Base-by-base conservation (phyloP, 2,797 vertebrate species). In the Sphenodon punctatus region DNA sequence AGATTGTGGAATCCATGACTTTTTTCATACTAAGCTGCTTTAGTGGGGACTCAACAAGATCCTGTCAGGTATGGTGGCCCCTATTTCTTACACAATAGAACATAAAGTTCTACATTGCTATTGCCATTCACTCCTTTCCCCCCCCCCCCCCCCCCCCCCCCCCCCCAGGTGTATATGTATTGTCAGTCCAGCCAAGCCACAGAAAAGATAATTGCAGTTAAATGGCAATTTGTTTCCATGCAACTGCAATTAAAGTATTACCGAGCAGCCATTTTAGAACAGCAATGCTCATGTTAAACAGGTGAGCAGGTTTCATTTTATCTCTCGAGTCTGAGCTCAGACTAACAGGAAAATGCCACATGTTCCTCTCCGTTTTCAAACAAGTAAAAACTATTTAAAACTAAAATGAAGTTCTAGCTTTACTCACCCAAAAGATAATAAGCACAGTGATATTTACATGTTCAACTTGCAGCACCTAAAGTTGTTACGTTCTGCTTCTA, bases 241-340 rank as follows among this genome's bases (percentile, higher is more conserved):
- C 96, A 96, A 95, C 94, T 95, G 95, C 95, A 97, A 96, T 96
- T 96, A 96, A 96, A 95, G 93, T 94, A 95, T 96, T 96, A 95
- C 94, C 66, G 94, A 95, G 95, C 95, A 95, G 94, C 95, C 94
- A 94, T 95, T 94, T 96, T 95, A 95, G 94, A 94, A 88, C 94
- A 93, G 94, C 92, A 90, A 38, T 48, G 93, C 95, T 92, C 93
- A 93, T 94, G 93, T 85, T 94, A 94, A 95, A 59, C 84, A 95
- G 42, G 92, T 6, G 74, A 91, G 84, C 82, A 51, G 75, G 81
- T 88, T 83, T 75, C 13, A 2, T 74, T 89, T 70, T 72, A 17
- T 63, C 42, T 34, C 80, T 67, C 67, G 76, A 67, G 88, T 11
- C 84, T 66, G 72, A 82, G 90, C 58, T 83, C 84, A 4, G 22